phyloP scores from a whole-genome alignment of 2,113 vertebrate genomes.

The Corydoras maculifer region DNA sequence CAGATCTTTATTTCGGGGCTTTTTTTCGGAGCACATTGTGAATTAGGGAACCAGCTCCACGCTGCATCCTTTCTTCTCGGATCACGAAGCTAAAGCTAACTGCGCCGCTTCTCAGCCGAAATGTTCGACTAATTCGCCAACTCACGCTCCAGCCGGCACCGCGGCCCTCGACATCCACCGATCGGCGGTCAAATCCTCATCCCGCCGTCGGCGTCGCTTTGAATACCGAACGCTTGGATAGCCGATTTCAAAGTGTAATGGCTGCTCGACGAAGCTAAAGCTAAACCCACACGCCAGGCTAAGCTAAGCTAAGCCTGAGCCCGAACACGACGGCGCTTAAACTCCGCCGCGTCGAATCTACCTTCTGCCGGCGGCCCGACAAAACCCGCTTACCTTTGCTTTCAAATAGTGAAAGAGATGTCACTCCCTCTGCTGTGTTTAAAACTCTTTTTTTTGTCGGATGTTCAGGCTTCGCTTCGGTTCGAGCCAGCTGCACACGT shows the following conservation, averaged over 20 bases:
- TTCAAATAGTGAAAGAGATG: constrained; percentile 34
- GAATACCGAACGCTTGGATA: too few relatives aligned
- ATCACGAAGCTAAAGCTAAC: constrained; percentile 9
- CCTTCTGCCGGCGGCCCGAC: not conserved
- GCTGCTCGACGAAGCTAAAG: not conserved
- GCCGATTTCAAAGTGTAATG: not conserved
- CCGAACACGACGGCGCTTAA: constrained; percentile 12
- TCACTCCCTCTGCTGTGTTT: constrained; percentile 13
- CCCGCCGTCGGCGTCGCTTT: too few relatives aligned
- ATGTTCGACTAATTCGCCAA: not conserved
- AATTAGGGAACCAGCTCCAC: not conserved
- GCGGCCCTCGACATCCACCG: too few relatives aligned
- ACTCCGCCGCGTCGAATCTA: not conserved
- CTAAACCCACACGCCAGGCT: not conserved
- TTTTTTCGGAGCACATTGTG: not conserved
- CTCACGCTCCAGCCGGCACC: not conserved
- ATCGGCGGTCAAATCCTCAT: too few relatives aligned
- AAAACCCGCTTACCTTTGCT: constrained; percentile 35
- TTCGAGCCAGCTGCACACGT: not conserved
- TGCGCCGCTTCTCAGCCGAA: not conserved
- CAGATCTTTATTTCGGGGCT: too few relatives aligned
- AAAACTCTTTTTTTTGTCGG: constrained; percentile 2
- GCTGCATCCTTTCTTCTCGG: constrained; percentile 18
- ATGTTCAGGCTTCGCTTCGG: not conserved
- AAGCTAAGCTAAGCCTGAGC: constrained; percentile 11